Evolutionary conservation across 2,113 vertebrate genomes (phyloP).

Genomic region (Trematomus loennbergii): DNA sequence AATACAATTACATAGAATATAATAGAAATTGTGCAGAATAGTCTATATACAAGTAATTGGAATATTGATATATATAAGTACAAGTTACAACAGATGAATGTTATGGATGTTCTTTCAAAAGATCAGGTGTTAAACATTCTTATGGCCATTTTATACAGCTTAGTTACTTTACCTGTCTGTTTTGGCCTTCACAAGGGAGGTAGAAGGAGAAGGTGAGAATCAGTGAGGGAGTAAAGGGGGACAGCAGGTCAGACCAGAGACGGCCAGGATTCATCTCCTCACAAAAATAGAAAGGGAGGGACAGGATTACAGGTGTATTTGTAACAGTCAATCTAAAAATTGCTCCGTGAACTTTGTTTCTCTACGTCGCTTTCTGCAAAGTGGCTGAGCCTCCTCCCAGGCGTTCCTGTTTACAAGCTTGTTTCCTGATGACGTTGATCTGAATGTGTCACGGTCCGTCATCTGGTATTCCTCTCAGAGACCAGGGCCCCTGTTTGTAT

Average conservation of each 20-base stretch:
- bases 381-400: conserved; percentile 54
- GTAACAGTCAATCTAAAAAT: conserved; percentile 58
- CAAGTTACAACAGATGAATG: too few relatives aligned
- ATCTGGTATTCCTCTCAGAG: conserved; percentile 76
- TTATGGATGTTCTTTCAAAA: too few relatives aligned
- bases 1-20: too few relatives aligned
- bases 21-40: too few relatives aligned
- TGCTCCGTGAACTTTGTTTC: conserved; percentile 21
- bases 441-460: conserved; percentile 59
- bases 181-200: background rate
- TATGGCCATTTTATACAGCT: too few relatives aligned
- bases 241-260: background rate
- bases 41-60: too few relatives aligned
- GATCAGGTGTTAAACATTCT: too few relatives aligned
- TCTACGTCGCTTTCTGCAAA: conserved; percentile 39
- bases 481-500: background rate
- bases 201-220: conserved; percentile 9
- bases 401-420: conserved; percentile 81
- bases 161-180: background rate
- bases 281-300: conserved; percentile 47
- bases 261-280: background rate
- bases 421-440: conserved; percentile 73
- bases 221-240: background rate
- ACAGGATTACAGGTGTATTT: conserved; percentile 62
- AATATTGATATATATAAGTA: too few relatives aligned